phyloP scores from a whole-genome alignment of 2,113 vertebrate genomes.

The Herpailurus yagouaroundi region DNA sequence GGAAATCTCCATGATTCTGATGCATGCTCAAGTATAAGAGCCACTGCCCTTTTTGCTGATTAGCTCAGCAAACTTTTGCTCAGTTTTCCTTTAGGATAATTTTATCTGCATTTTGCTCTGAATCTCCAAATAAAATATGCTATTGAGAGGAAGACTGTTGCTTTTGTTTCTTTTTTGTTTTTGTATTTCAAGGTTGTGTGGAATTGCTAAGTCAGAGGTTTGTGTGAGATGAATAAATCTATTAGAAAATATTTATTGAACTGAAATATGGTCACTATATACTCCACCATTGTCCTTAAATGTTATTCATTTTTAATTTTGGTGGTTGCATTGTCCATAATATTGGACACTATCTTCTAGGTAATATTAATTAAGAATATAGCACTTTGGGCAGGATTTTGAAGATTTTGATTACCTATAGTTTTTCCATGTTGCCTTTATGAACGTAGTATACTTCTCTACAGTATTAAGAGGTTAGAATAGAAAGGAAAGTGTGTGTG shows the following conservation, averaged over 20 bases:
- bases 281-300: not conserved
- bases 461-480: constrained; percentile 1
- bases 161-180: not conserved
- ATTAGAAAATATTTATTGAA: constrained; percentile 31
- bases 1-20: not conserved
- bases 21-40: not conserved
- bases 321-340: not conserved
- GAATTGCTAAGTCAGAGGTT: constrained; percentile 30
- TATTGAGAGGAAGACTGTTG: not conserved
- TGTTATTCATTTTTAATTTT: not conserved
- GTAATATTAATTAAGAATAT: constrained; percentile 3
- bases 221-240: not conserved
- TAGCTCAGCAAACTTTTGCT: not conserved
- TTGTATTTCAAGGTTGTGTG: constrained; percentile 20
- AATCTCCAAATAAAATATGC: not conserved
- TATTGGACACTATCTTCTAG: not conserved
- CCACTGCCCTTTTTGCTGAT: not conserved
- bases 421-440: not conserved
- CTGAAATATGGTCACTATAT: not conserved
- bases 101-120: constrained; percentile 26
- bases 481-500: not conserved
- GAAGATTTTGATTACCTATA: not conserved
- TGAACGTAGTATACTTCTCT: not conserved
- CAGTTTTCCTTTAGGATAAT: constrained; percentile 3
- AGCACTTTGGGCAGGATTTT: not conserved